Evolutionary conservation across 2,888 invertebrate species (phyloP).

Genomic region (Trachelus stipa): DNA sequence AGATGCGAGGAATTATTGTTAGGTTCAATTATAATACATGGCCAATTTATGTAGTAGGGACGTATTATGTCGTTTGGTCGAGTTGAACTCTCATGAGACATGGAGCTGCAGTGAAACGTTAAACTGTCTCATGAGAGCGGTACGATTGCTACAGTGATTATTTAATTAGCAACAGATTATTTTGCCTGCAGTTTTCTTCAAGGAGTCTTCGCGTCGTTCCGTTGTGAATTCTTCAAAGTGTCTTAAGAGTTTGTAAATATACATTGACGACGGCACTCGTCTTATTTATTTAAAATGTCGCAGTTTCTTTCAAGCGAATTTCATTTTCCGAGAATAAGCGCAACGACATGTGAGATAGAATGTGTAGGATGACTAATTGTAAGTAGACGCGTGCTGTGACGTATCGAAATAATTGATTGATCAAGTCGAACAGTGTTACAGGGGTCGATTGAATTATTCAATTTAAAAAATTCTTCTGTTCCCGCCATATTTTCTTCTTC

Average conservation of each 20-base stretch:
- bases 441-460: background rate
- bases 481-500: background rate
- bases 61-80: constrained; percentile 9
- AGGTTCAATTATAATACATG: background rate
- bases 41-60: background rate
- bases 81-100: background rate
- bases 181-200: background rate
- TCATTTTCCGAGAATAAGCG: background rate
- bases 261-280: background rate
- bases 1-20: background rate
- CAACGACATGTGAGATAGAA: background rate
- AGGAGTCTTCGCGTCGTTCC: background rate
- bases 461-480: background rate
- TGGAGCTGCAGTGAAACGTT: background rate
- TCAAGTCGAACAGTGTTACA: background rate
- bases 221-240: background rate
- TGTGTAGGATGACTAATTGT: background rate
- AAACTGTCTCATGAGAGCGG: background rate
- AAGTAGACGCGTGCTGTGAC: background rate
- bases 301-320: background rate
- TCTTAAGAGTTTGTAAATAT: background rate
- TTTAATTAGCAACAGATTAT: background rate
- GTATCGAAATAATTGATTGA: background rate
- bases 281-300: background rate
- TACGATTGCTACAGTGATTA: background rate